A percentile compares a stretch with the other conserved stretches of the same genome.
phyloP scores from a whole-genome alignment of 2,113 vertebrate genomes.

The Meleagris gallopavo region DNA sequence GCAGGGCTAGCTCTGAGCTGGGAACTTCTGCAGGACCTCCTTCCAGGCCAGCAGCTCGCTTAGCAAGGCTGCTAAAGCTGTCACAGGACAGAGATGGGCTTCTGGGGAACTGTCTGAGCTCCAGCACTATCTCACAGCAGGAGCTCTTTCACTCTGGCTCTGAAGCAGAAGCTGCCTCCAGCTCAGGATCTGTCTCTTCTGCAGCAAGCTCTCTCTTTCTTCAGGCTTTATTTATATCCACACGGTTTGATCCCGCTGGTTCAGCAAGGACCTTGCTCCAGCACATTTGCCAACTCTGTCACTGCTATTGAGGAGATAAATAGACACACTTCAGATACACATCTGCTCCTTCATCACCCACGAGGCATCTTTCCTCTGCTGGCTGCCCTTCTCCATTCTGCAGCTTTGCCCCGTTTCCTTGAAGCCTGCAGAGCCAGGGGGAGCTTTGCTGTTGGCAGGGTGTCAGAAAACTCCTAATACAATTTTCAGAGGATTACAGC shows the following conservation, averaged over 20 bases:
- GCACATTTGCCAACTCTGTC: not conserved
- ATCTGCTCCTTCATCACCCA: not conserved
- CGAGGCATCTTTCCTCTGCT: not conserved
- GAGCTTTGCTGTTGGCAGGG: not conserved
- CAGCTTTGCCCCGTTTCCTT: not conserved
- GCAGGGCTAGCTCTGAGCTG: rapidly evolving
- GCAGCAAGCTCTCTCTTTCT: rapidly evolving
- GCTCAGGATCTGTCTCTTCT: not conserved
- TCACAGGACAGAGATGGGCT: rapidly evolving
- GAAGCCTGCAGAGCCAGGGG: not conserved
- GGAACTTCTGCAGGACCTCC: not conserved
- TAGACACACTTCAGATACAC: not conserved
- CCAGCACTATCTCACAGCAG: not conserved
- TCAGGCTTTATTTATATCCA: not conserved
- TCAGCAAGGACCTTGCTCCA: not conserved
- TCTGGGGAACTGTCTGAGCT: not conserved
- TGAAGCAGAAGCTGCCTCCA: not conserved
- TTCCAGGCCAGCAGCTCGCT: not conserved
- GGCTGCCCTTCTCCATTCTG: not conserved
- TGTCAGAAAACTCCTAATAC: not conserved
- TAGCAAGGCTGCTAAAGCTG: not conserved
- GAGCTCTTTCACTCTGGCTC: not conserved
- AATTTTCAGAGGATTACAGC: not conserved
- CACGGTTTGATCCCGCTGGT: not conserved
- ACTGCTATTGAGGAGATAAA: not conserved